Evolutionary conservation across 2,888 invertebrate species (phyloP), one percentile per base, ranked within the genome.

Genomic region (Lycaena phlaeas): DNA sequence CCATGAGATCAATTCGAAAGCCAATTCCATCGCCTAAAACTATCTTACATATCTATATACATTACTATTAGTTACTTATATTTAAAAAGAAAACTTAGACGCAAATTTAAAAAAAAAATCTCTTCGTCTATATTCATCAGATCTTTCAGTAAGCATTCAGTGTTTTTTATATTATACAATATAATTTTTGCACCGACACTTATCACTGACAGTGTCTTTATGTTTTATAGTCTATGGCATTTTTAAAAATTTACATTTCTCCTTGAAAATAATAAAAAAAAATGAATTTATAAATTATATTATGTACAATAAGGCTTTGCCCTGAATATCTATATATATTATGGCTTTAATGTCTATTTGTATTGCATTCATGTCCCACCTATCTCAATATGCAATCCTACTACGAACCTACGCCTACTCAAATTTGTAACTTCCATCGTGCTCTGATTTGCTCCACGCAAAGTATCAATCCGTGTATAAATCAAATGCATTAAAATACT

Each of bases 341-440:
- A 34, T 29, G 28, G 22, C 9, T 18, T 38, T 14, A 10, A 52
- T 50, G 47, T 50, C 50, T 61, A 61, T 59, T 56, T 61, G 62
- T 79, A 84, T 84, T 84, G 84, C 84, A 82, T 62, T 64, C 59
- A 57, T 61, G 84, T 82, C 82, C 82, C 82, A 71, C 81, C 82
- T 76, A 75, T 56, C 54, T 53, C 59, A 15, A 10, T 48, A 53
- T 61, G 55, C 58, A 54, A 60, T 52, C 57, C 56, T 61, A 68
- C 46, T 41, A 70, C 74, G 56, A 56, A 52, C 66, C 63, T 75
- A 78, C 54, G 45, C 71, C 73, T 81, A 78, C 64, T 59, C 72
- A 60, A 77, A 78, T 82, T 84, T 84, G 84, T 81, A 81, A 75
- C 81, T 69, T 79, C 70, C 73, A 77, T 84, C 84, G 84, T 84